Conservation (phyloP, 2,113 vertebrate species). For the Amia ocellicauda region DNA sequence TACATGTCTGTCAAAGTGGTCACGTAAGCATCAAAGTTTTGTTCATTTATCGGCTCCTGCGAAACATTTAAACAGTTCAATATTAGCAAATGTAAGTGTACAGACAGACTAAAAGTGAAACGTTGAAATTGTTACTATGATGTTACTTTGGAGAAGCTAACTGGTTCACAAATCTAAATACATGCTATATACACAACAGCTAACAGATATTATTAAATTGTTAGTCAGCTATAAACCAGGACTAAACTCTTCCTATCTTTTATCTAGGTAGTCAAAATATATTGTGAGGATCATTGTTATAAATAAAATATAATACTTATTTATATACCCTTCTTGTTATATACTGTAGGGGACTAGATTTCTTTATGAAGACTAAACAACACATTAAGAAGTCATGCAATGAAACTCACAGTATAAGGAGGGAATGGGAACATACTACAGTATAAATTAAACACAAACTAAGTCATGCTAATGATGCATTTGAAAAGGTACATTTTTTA, state of each 20-base stretch:
- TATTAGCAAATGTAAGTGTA: constrained; percentile 8
- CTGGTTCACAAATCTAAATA: too few relatives aligned
- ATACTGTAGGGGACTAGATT: neutral
- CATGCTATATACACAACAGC: too few relatives aligned
- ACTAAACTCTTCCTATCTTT: neutral
- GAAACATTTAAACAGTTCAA: constrained; percentile 32
- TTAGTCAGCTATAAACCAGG: constrained; percentile 2
- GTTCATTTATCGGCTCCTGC: constrained; percentile 96
- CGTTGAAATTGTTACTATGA: too few relatives aligned
- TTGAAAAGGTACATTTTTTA: neutral
- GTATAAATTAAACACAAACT: constrained; percentile 20
- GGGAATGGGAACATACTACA: constrained; percentile 15
- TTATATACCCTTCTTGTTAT: constrained; percentile 1
- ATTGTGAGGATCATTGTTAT: too few relatives aligned
- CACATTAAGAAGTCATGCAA: constrained; percentile 24
- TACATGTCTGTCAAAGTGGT: constrained; percentile 99
- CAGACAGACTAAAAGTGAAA: constrained; percentile 9
- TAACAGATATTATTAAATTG: too few relatives aligned
- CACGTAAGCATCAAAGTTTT: constrained; percentile 99
- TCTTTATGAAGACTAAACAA: constrained; percentile 17
- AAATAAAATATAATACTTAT: neutral
- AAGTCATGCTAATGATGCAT: constrained; percentile 13
- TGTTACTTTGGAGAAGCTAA: too few relatives aligned
- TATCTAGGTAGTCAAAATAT: too few relatives aligned
- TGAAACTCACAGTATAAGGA: constrained; percentile 19